Percentiles rank a stretch among this genome's conserved stretches.
These are phyloP conservation scores for Sinocyclocheilus anophthalmus DNA, from an alignment of 2,113 vertebrate species.

Conservation along the genomic window DNA sequence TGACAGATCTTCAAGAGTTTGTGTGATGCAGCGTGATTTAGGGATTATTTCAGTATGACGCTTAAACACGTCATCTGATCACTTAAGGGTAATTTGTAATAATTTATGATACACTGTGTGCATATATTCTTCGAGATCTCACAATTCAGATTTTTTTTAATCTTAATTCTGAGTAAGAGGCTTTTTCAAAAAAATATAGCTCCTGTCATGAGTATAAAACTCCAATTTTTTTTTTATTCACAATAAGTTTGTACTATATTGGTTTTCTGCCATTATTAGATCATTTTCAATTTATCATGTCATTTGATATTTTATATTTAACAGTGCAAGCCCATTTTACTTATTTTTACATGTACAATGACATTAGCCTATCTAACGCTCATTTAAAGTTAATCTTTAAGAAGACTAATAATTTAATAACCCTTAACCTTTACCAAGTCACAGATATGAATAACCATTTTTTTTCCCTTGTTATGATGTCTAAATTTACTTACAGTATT, in stretches of 20 bases:
- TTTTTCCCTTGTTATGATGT: no score
- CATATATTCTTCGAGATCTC: no score
- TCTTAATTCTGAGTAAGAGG: no score
- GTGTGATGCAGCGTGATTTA: neutral
- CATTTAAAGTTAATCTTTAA: no score
- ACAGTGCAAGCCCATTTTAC: neutral
- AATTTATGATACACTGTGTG: neutral
- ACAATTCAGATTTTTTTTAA: no score
- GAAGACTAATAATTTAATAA: no score
- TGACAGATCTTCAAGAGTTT: neutral
- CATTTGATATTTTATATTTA: neutral
- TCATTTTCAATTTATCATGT: neutral
- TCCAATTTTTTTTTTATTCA: neutral
- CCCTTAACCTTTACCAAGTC: no score
- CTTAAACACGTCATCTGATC: neutral
- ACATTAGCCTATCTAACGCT: no score
- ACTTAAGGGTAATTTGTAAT: neutral
- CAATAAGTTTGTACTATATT: neutral
- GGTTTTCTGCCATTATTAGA: neutral
- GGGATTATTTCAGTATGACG: neutral
- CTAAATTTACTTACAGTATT: no score
- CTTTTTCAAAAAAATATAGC: no score
- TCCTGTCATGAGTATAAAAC: no score
- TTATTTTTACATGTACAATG: neutral
- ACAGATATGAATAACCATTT: no score